Base-by-base conservation (phyloP, 2,888 invertebrate genomes). In the Kryphioiulus occultus region DNA sequence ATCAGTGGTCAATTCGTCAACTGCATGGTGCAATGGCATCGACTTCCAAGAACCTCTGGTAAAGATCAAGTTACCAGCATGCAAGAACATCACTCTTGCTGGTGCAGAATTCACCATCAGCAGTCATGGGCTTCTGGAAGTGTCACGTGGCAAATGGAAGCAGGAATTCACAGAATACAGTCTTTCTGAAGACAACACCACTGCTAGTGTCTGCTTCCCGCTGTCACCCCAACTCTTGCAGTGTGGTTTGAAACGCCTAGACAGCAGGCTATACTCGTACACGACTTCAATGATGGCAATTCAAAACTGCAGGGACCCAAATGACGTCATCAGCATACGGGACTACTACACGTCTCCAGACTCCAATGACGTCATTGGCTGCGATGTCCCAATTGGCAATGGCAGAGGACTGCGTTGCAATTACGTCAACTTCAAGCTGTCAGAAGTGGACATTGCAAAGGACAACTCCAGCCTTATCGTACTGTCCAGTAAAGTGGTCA, bases 141-240 rank as follows among this genome's bases (percentile, higher is more conserved):
- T 86, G 53, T n/a, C 30, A 47, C n/a, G 42, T 12, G 30, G 30
- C 32, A 86, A 22, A 22, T 35, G 35, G 44, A 22, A 10, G n/a
- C 44, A 47, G n/a, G 59, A 30, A n/a, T 47, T 86, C 15, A 17
- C 32, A 30, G 26, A 59, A 30, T 78, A 82, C n/a, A n/a, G 19
- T n/a, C 39, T 87, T 30, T 85, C 87, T 3, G 59, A 26, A 12
- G 85, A 87, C 22, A 85, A 85, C 30, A n/a, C n/a, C 15, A 87
- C 84, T 10, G 87, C 22, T 4, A 87, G 1, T 26, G 22, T 87
- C 1, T 87, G 87, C 39, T 85, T 47, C 42, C 68, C 59, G 17
- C 35, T 87, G 32, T 87, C 87, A 4, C 87, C 87, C 1, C 87
- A 87, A 85, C 30, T 87, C 7, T 68, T 87, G 26, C 87, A 87